phyloP scores from a whole-genome alignment of 2,888 invertebrate species.

The Idaea straminata region DNA sequence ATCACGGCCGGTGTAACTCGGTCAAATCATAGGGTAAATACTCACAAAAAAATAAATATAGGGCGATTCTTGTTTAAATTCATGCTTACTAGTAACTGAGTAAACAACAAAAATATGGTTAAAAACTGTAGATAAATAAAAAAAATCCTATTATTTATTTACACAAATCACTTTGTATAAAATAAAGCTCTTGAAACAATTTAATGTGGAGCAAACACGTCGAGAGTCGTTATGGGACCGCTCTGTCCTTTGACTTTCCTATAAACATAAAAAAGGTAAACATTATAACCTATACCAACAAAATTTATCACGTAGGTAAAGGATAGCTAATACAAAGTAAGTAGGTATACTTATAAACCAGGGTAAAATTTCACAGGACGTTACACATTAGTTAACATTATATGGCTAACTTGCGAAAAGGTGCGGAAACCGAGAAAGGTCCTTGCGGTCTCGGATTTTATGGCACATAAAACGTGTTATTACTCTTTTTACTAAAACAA shows the following conservation, averaged over 20 bases:
- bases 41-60: no score
- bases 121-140: no score
- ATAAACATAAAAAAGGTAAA: background rate
- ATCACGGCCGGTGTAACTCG: no score
- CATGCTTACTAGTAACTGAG: no score
- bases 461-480: constrained; percentile 1
- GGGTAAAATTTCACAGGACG: constrained; percentile 24
- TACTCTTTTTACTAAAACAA: background rate
- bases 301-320: background rate
- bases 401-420: constrained; percentile 27
- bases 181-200: background rate
- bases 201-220: background rate
- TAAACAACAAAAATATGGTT: no score
- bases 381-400: constrained; percentile 28
- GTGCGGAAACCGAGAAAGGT: constrained; percentile 24
- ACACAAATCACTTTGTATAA: background rate
- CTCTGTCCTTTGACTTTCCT: background rate
- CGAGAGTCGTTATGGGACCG: background rate
- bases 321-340: background rate
- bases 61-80: no score
- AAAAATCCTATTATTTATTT: background rate
- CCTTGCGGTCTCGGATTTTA: background rate
- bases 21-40: no score
- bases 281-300: background rate
- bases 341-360: constrained; percentile 12